phyloP scores from a whole-genome alignment of 53 echinoderm and acorn worm genomes.

The Patiria pectinifera region DNA sequence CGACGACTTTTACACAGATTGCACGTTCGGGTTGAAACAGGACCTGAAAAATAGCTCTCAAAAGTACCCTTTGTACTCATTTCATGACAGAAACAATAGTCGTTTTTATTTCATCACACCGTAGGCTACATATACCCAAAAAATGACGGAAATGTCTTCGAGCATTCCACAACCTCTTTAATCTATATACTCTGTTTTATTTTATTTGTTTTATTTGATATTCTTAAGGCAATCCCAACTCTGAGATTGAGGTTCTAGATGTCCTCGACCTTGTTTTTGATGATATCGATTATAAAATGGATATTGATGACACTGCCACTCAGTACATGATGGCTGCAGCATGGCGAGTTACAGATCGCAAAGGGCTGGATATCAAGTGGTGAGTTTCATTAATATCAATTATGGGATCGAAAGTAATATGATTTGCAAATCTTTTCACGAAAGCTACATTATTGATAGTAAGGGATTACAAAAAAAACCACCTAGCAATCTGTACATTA shows the following conservation, averaged over 20 bases:
- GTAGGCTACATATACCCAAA: too few species aligned
- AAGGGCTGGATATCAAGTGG: slow-evolving; percentile 18
- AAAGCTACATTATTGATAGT: neutral
- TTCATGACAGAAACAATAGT: too few species aligned
- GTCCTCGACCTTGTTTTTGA: neutral
- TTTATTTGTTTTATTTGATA: too few species aligned
- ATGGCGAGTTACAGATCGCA: slow-evolving; percentile 8
- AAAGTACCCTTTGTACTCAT: too few species aligned
- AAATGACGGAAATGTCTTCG: too few species aligned
- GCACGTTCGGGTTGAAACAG: too few species aligned
- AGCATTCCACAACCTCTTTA: too few species aligned
- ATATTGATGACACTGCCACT: slow-evolving; percentile 16
- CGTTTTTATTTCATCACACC: too few species aligned
- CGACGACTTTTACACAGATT: too few species aligned
- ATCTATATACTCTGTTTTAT: too few species aligned
- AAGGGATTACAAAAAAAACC: neutral
- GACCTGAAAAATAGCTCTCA: too few species aligned
- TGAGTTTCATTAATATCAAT: neutral
- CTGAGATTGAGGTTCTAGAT: slow-evolving; percentile 20
- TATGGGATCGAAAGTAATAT: neutral
- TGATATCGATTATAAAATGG: neutral
- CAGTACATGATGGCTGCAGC: slow-evolving; percentile 10
- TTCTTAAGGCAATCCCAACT: slow-evolving; percentile 25
- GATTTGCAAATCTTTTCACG: neutral
- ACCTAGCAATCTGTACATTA: too few species aligned